Conservation (phyloP, 2,113 vertebrate genomes). For the Thalassoma bifasciatum region DNA sequence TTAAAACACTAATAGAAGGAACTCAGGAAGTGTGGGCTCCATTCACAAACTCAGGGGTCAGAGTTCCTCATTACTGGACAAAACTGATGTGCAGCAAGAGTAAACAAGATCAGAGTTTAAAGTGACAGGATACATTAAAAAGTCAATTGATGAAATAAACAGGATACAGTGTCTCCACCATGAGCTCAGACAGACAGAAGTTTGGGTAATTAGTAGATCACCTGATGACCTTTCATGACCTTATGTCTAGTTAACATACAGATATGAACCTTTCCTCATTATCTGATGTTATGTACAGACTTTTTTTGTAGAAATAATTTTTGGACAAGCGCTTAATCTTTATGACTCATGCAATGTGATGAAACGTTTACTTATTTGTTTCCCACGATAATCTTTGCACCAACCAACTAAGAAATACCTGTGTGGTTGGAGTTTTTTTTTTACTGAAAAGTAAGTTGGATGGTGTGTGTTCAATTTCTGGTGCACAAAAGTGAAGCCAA, state of each 20-base stretch:
- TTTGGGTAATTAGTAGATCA: not conserved
- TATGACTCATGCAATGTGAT: too few species aligned
- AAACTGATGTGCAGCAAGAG: not conserved
- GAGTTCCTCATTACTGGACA: not conserved
- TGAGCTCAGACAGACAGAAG: not conserved
- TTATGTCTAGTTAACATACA: conserved; percentile 6
- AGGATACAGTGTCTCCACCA: too few species aligned
- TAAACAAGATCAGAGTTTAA: conserved; percentile 2
- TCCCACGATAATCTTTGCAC: too few species aligned
- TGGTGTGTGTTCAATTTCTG: too few species aligned
- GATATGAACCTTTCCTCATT: not conserved
- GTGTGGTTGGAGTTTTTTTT: too few species aligned
- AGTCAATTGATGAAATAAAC: conserved; percentile 8
- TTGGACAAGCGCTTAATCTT: too few species aligned
- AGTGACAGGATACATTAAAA: not conserved
- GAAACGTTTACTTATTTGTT: too few species aligned
- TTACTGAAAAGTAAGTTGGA: too few species aligned
- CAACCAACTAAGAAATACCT: too few species aligned
- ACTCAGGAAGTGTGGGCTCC: not conserved
- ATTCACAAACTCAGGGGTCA: not conserved
- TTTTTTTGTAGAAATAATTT: too few species aligned
- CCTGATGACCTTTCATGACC: conserved; percentile 10
- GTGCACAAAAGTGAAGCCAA: too few species aligned
- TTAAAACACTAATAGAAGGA: too few species aligned
- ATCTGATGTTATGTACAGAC: not conserved